Base-by-base conservation (phyloP, 2,113 vertebrate genomes). In the Psophia crepitans region DNA sequence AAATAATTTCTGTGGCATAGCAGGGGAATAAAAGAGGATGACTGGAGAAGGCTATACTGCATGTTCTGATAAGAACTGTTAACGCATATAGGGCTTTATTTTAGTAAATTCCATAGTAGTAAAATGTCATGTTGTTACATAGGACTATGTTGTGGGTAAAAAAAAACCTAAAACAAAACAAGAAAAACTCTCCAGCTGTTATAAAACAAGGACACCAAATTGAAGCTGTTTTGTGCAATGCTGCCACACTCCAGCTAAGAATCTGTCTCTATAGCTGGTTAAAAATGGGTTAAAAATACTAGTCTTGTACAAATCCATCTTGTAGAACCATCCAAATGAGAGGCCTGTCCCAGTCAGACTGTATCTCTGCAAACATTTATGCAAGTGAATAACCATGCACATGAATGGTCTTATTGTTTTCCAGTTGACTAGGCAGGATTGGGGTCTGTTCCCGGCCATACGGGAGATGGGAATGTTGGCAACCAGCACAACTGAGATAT, bases 381-480 rank as follows among this genome's bases (percentile, higher is more conserved):
- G 86, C 88, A 83, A 96, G 83, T 82, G 80, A 96, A 94, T 92
- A 95, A 86, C 88, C 61, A 28, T 23, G 90, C 87, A 94, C 79
- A 96, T 97, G 96, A 97, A 93, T 94, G 63, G 88, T 53, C 65
- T 90, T 78, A 93, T 84, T 97, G 86, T 96, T 90, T 90, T 90
- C 81, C 76, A 87, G 76, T 61, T 58, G 85, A 79, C 73, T 92
- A 33, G 89, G 86, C 83, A 97, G 95, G 60, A 41, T 0, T 78
- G 90, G 64, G 57, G 95, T 83, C 87, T 93, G 58, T 81, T 90
- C 76, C 80, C 19, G 22, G 71, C 80, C 80, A 33, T 75, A 77
- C 68, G 66, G 89, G 57, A 95, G 92, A 88, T 0, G 33, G 81
- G 83, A 95, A 94, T 92, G 61, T 71, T 97, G 92, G 88, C 92